phyloP scores from a whole-genome alignment of 2,888 invertebrate species.

The Microplitis deprimator region DNA sequence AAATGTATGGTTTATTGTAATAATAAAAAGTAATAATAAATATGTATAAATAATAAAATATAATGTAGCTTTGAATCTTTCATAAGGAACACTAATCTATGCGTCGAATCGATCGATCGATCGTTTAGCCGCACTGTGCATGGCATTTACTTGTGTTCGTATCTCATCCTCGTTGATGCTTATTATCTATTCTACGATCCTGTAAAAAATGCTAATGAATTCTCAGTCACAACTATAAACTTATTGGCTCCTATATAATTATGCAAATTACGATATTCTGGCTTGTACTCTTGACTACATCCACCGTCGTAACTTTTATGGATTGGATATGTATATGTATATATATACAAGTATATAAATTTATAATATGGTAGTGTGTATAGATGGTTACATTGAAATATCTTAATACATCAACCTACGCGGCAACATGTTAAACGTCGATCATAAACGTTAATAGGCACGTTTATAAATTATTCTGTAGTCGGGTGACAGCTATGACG shows the following conservation, averaged over 20 bases:
- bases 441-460: constrained; percentile 48
- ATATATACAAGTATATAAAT: not conserved
- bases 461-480: constrained; percentile 52
- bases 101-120: not conserved
- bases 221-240: constrained; percentile 55
- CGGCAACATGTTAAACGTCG: constrained; percentile 48
- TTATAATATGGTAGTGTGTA: constrained; percentile 6
- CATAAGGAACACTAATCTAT: not conserved
- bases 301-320: constrained; percentile 42
- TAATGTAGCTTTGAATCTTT: not conserved
- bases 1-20: not conserved
- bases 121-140: not conserved
- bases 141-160: constrained; percentile 1
- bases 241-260: constrained; percentile 55
- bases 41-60: not conserved
- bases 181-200: constrained; percentile 56
- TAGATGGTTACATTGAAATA: constrained; percentile 41
- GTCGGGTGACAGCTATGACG: constrained; percentile 52
- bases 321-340: constrained; percentile 1
- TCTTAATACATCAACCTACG: constrained; percentile 49
- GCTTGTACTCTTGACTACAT: constrained; percentile 35
- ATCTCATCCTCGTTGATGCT: not conserved
- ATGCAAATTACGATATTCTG: constrained; percentile 55
- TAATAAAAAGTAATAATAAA: not conserved
- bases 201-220: constrained; percentile 61